A percentile compares a stretch with the other conserved stretches of the same genome.
phyloP scores from a whole-genome alignment of 2,888 invertebrate species.

The Chrysodeixis includens region DNA sequence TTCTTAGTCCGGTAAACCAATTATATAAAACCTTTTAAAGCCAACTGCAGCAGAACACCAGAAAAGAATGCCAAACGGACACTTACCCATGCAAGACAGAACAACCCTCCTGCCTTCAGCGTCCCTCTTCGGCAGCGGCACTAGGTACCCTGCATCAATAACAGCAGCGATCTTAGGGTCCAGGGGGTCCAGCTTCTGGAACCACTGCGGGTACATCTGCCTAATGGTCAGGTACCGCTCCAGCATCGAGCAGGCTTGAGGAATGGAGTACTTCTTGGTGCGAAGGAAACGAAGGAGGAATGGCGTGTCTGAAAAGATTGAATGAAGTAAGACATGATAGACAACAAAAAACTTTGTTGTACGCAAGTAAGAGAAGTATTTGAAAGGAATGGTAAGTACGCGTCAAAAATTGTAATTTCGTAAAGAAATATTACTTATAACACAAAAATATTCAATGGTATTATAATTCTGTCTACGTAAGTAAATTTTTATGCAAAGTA shows the following conservation, averaged over 20 bases:
- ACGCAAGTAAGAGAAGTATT: too few relatives aligned
- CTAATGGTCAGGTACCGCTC: slow-evolving; percentile 96
- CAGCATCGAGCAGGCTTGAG: slow-evolving; percentile 95
- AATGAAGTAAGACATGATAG: neutral
- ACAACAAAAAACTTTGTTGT: too few relatives aligned
- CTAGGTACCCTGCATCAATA: slow-evolving; percentile 93
- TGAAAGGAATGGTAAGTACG: too few relatives aligned
- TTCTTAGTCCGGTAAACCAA: too few relatives aligned
- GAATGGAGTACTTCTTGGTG: slow-evolving; percentile 96
- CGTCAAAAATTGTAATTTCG: too few relatives aligned
- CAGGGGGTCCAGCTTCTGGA: slow-evolving; percentile 93
- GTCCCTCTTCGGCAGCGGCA: slow-evolving; percentile 93
- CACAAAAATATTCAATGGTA: too few relatives aligned
- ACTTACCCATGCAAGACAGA: slow-evolving; percentile 93
- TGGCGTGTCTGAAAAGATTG: slow-evolving; percentile 89
- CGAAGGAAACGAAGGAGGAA: slow-evolving; percentile 95
- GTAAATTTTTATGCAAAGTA: too few relatives aligned
- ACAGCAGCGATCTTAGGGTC: slow-evolving; percentile 94
- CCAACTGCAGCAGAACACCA: too few relatives aligned
- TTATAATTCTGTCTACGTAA: too few relatives aligned
- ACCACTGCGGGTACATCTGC: slow-evolving; percentile 96
- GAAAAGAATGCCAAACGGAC: too few relatives aligned
- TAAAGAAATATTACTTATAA: too few relatives aligned
- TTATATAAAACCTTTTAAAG: too few relatives aligned
- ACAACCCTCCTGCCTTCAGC: slow-evolving; percentile 93